phyloP scores from a whole-genome alignment of 92 coral and sea anemone species.

The Ricordea florida region DNA sequence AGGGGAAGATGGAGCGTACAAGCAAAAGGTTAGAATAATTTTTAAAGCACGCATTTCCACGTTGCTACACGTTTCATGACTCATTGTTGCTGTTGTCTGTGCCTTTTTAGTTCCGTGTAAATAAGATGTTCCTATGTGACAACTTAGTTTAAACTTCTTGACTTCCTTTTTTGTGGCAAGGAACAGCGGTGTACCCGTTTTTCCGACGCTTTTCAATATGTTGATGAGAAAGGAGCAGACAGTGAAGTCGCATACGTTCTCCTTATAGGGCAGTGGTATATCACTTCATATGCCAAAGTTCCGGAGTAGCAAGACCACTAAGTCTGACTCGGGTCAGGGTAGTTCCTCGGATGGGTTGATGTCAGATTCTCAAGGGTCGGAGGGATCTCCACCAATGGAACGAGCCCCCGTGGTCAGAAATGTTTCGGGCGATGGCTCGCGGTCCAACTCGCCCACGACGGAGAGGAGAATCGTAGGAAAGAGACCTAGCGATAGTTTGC shows the following conservation, averaged over 20 bases:
- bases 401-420: slow-evolving; percentile 26
- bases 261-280: slow-evolving; percentile 43
- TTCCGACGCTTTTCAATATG: too few species aligned
- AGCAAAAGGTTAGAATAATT: slow-evolving; percentile 50
- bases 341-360: slow-evolving; percentile 59
- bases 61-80: too few species aligned
- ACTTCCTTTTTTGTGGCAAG: too few species aligned
- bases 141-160: too few species aligned
- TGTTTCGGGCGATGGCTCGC: slow-evolving; percentile 41
- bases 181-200: too few species aligned
- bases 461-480: slow-evolving; percentile 55
- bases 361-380: slow-evolving; percentile 54
- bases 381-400: slow-evolving; percentile 63
- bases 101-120: background rate
- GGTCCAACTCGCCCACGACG: slow-evolving; percentile 60
- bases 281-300: slow-evolving; percentile 76
- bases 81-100: too few species aligned
- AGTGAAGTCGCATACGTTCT: too few species aligned
- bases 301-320: slow-evolving; percentile 59
- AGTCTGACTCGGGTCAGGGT: slow-evolving; percentile 72
- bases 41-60: too few species aligned
- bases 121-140: background rate
- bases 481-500: slow-evolving; percentile 34
- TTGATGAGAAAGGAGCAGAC: too few species aligned
- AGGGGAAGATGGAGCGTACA: slow-evolving; percentile 73